A percentile compares a stretch with the other conserved stretches of the same genome.
Conservation (phyloP, 2,888 invertebrate genomes). For the Hoplodrina blanda region DNA sequence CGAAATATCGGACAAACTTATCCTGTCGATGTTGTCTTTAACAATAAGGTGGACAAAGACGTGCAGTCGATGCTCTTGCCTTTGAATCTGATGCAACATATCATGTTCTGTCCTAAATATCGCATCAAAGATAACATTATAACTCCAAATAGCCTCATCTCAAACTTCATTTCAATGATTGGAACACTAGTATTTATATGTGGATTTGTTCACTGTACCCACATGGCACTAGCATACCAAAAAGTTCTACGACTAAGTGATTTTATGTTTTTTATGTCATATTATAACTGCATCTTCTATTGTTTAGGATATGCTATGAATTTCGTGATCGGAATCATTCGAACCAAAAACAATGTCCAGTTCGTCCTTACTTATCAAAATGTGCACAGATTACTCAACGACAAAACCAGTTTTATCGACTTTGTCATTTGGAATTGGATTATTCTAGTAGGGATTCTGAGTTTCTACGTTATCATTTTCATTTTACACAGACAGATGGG, state of each 20-base stretch:
- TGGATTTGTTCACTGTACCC: neutral
- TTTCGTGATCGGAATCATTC: neutral
- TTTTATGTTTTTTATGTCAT: neutral
- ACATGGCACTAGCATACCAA: neutral
- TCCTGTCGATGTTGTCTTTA: no score
- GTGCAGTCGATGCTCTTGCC: no score
- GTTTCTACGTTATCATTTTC: neutral
- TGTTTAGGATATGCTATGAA: conserved; percentile 13
- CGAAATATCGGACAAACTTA: no score
- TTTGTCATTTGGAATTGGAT: conserved; percentile 30
- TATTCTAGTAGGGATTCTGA: neutral
- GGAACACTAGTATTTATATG: neutral
- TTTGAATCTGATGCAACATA: no score
- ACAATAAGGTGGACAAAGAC: no score
- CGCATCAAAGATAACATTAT: no score
- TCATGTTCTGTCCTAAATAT: no score
- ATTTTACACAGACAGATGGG: neutral
- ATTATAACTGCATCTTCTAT: neutral
- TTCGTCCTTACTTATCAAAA: conserved; percentile 36
- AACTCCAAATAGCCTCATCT: no score
- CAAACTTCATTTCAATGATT: neutral
- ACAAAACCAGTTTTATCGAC: neutral
- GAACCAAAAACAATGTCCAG: conserved; percentile 2
- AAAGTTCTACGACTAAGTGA: neutral
- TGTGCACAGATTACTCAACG: conserved; percentile 30